Percentiles rank a stretch among this genome's conserved stretches.
phyloP scores from a whole-genome alignment of 2,888 invertebrate genomes.

The Dicyrtomina minuta region DNA sequence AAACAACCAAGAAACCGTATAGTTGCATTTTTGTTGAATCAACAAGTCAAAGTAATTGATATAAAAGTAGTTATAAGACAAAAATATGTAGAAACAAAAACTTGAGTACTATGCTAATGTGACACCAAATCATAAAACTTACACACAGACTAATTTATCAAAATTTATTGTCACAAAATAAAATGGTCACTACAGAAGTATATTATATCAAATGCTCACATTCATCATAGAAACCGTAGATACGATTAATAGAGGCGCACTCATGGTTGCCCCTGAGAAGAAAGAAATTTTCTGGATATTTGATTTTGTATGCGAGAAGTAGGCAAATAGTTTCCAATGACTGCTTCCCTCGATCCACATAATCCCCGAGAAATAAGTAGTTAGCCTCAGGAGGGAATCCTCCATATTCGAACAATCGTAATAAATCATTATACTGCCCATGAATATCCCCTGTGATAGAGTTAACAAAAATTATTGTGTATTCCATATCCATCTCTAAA shows the following conservation, averaged over 20 bases:
- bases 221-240: constrained; percentile 84
- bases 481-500: too few relatives aligned
- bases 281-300: constrained; percentile 99
- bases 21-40: too few relatives aligned
- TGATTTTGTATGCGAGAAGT: constrained; percentile 96
- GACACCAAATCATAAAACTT: neutral
- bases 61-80: too few relatives aligned
- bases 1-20: too few relatives aligned
- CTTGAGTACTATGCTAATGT: neutral
- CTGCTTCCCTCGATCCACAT: constrained; percentile 50
- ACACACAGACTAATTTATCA: too few relatives aligned
- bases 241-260: constrained; percentile 97
- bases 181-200: too few relatives aligned
- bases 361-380: constrained; percentile 73
- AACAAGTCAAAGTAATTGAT: too few relatives aligned
- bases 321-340: constrained; percentile 93
- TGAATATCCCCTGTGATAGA: constrained; percentile 96
- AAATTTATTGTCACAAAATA: too few relatives aligned
- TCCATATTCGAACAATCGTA: constrained; percentile 97
- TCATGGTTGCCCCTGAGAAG: constrained; percentile 88
- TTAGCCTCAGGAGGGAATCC: constrained; percentile 99
- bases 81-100: too few relatives aligned
- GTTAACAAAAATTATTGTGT: too few relatives aligned
- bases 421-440: constrained; percentile 96
- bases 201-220: constrained; percentile 55